phyloP scores from a whole-genome alignment of 2,888 invertebrate species.

The Ditylenchus weischeri region DNA sequence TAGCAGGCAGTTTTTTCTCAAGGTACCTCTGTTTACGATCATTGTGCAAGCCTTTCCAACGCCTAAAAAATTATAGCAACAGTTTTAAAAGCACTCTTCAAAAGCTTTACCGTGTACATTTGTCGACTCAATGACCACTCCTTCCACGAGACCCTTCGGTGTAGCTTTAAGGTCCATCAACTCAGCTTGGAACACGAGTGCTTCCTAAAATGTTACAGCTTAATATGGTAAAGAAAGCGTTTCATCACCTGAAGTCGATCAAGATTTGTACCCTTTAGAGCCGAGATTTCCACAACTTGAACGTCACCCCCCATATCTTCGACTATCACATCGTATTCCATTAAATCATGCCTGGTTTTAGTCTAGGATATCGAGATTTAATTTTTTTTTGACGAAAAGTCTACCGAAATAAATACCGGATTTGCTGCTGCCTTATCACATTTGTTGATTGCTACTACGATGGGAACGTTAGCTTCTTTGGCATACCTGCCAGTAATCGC shows the following conservation, averaged over 20 bases:
- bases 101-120: constrained; percentile 65
- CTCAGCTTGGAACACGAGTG: constrained; percentile 65
- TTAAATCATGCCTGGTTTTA: constrained; percentile 72
- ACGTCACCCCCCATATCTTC: constrained; percentile 87
- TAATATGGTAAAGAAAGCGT: not conserved
- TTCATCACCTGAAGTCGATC: constrained; percentile 44
- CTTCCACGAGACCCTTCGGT: constrained; percentile 79
- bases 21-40: constrained; percentile 78
- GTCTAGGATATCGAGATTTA: constrained; percentile 64
- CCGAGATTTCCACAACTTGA: constrained; percentile 86
- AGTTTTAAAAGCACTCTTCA: constrained; percentile 8
- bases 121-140: constrained; percentile 81
- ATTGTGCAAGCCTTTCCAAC: constrained; percentile 77
- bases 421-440: constrained; percentile 87
- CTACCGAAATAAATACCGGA: constrained; percentile 67
- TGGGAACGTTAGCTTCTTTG: constrained; percentile 71
- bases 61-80: constrained; percentile 32
- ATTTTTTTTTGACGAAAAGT: not conserved
- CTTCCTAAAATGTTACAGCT: constrained; percentile 60
- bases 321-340: constrained; percentile 75
- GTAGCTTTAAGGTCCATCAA: constrained; percentile 82
- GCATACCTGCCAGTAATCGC: constrained; percentile 65
- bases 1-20: constrained; percentile 73
- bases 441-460: constrained; percentile 96
- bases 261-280: constrained; percentile 67